Evolutionary conservation across 2,113 vertebrate species (phyloP).

Genomic region (Istiophorus platypterus): DNA sequence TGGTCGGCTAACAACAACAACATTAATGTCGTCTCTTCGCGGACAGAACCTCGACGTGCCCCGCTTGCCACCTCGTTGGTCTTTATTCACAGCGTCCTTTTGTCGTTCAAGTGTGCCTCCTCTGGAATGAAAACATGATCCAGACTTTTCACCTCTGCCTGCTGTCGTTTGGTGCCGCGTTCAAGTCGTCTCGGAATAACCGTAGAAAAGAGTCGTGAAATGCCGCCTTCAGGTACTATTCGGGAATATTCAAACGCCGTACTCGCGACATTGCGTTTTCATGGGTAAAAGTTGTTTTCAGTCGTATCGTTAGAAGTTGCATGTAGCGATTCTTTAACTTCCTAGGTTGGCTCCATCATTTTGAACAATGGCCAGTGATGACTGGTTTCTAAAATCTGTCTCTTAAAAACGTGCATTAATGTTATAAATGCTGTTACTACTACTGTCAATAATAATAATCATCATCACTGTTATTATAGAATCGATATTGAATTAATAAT

Average conservation of each 20-base stretch:
- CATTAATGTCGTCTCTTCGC: slow-evolving; percentile 63
- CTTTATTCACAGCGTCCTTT: slow-evolving; percentile 50
- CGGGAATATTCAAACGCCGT: not conserved
- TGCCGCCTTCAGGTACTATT: slow-evolving; percentile 45
- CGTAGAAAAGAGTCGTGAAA: not conserved
- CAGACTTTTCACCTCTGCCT: slow-evolving; percentile 80
- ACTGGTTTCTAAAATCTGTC: not conserved
- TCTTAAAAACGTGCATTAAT: not conserved
- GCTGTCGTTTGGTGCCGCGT: slow-evolving; percentile 74
- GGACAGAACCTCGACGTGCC: slow-evolving; percentile 51
- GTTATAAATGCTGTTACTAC: not conserved
- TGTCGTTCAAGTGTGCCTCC: slow-evolving; percentile 68
- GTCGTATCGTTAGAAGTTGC: not conserved
- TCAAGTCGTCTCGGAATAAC: slow-evolving; percentile 60
- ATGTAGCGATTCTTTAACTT: not conserved
- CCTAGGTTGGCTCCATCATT: not conserved
- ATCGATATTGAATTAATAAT: no score
- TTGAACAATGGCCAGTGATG: not conserved
- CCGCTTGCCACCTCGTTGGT: slow-evolving; percentile 40
- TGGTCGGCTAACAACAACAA: slow-evolving; percentile 66
- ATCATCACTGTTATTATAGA: no score
- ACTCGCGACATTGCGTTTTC: not conserved
- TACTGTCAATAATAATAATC: no score
- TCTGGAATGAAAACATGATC: slow-evolving; percentile 81
- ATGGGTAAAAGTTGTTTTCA: not conserved